Percentiles rank a stretch among this genome's conserved stretches.
Evolutionary conservation across 2,113 vertebrate genomes (phyloP).

Genomic region (Turnix velox): DNA sequence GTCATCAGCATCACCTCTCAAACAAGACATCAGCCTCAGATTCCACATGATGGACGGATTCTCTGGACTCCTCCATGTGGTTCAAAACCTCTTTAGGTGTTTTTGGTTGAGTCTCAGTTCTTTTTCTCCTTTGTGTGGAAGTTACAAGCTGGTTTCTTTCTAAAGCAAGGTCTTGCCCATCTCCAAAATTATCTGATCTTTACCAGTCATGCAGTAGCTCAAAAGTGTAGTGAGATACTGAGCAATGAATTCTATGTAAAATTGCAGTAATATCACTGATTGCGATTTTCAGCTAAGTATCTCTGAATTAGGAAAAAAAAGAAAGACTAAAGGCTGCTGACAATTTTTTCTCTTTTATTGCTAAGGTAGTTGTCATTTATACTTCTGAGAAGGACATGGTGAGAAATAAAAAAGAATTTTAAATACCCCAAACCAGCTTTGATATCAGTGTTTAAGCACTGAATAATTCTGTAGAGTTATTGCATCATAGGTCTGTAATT

Average conservation of each 20-base stretch:
- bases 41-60: not conserved
- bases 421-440: not conserved
- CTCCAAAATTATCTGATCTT: not conserved
- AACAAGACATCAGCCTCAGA: not conserved
- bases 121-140: not conserved
- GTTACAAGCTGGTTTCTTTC: not conserved
- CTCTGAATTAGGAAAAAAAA: not conserved
- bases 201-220: not conserved
- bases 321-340: not conserved
- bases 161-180: not conserved
- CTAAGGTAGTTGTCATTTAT: not conserved
- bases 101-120: not conserved
- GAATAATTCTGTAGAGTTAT: not conserved
- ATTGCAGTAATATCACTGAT: not conserved
- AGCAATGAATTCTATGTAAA: not conserved
- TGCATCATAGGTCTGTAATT: not conserved
- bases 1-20: slow-evolving; percentile 21
- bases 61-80: not conserved
- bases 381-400: not conserved
- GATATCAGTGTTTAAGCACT: not conserved
- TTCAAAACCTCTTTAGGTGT: not conserved
- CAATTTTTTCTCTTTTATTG: not conserved
- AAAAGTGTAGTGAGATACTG: not conserved
- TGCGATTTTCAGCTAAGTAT: not conserved
- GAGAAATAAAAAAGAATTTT: not conserved